phyloP scores from a whole-genome alignment of 2,113 vertebrate genomes.

The Pluvianellus socialis region DNA sequence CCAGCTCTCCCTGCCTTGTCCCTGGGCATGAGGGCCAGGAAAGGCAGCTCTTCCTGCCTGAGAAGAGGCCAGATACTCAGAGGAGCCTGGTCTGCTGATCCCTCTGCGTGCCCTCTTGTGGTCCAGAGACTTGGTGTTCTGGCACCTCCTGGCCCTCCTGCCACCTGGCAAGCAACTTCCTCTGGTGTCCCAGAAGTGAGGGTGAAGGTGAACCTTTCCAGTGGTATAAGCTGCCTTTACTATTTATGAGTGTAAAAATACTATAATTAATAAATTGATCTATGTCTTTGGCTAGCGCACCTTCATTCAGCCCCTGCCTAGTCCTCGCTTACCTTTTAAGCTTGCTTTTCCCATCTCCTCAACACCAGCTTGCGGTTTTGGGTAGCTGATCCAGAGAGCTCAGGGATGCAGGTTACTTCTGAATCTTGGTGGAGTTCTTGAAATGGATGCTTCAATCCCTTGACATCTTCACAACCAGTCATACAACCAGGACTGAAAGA shows the following conservation, averaged over 20 bases:
- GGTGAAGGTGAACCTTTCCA: conserved; percentile 21
- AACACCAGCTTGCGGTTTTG: not conserved
- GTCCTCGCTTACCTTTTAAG: not conserved
- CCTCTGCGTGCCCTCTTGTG: too few species aligned
- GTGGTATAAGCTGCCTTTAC: conserved; percentile 25
- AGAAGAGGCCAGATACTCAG: not conserved
- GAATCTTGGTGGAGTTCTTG: not conserved
- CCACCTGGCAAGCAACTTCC: not conserved
- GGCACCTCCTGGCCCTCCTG: not conserved
- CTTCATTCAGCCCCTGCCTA: not conserved
- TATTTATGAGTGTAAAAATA: conserved; percentile 66
- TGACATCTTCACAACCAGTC: not conserved
- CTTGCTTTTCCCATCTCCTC: not conserved
- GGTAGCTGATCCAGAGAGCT: not conserved
- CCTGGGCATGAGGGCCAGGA: not conserved
- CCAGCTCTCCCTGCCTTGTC: not conserved
- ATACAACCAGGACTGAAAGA: not conserved
- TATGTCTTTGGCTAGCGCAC: not conserved
- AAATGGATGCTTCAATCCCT: not conserved
- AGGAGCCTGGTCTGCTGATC: not conserved
- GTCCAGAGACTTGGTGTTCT: not conserved
- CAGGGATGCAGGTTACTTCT: not conserved
- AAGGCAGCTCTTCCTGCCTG: not conserved
- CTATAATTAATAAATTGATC: conserved; percentile 55
- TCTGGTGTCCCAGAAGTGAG: not conserved